Evolutionary conservation across 2,113 vertebrate species (phyloP).

Genomic region (Dinomys branickii): DNA sequence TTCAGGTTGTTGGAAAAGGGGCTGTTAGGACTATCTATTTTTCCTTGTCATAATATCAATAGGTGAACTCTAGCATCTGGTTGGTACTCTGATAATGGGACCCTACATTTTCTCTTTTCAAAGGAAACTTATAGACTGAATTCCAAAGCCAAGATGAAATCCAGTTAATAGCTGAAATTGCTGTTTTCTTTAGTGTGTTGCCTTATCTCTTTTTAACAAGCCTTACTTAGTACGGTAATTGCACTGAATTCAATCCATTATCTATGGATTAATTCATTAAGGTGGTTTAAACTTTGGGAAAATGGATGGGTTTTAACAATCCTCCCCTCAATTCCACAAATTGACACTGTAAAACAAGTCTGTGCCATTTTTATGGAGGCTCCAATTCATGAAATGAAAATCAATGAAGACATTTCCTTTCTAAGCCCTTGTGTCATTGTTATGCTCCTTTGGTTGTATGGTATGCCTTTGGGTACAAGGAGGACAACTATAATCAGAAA

Average conservation of each 20-base stretch:
- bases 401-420: slow-evolving; percentile 70
- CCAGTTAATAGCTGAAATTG: slow-evolving; percentile 77
- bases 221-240: slow-evolving; percentile 58
- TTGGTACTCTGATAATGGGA: slow-evolving; percentile 17
- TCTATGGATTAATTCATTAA: slow-evolving; percentile 79
- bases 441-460: slow-evolving; percentile 40
- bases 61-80: slow-evolving; percentile 6
- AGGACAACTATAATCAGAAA: slow-evolving; percentile 63
- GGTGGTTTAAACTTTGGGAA: slow-evolving; percentile 64
- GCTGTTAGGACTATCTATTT: neutral
- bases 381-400: slow-evolving; percentile 63
- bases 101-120: slow-evolving; percentile 38
- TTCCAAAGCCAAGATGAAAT: slow-evolving; percentile 66
- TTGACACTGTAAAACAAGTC: slow-evolving; percentile 68
- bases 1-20: neutral
- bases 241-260: slow-evolving; percentile 62
- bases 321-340: slow-evolving; percentile 58
- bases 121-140: slow-evolving; percentile 68
- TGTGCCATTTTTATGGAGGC: slow-evolving; percentile 61
- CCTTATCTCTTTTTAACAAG: slow-evolving; percentile 64
- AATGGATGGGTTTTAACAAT: slow-evolving; percentile 69
- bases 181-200: slow-evolving; percentile 73
- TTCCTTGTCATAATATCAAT: neutral
- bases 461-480: slow-evolving; percentile 32
- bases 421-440: neutral